Conservation (phyloP, 2,797 vertebrate species). For the Rallus crepitans region DNA sequence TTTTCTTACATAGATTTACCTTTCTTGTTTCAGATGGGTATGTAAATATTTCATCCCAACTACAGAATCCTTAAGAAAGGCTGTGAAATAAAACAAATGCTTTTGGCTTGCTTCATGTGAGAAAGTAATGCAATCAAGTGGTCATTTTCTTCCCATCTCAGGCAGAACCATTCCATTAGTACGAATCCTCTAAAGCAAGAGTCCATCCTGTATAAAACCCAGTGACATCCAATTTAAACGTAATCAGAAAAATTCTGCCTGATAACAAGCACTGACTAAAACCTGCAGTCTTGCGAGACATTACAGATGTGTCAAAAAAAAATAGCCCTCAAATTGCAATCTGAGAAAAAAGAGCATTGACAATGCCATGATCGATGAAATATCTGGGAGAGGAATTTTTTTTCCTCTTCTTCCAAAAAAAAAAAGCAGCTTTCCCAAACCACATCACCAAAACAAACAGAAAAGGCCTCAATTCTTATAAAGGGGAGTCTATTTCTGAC, state of each 20-base stretch:
- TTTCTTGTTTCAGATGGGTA: neutral
- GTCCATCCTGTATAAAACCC: neutral
- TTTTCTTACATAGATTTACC: neutral
- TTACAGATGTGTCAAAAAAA: neutral
- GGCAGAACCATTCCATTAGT: slow-evolving; percentile 13
- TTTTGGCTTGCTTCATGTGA: neutral
- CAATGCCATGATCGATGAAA: neutral
- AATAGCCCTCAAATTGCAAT: neutral
- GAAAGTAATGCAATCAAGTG: neutral
- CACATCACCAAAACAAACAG: neutral
- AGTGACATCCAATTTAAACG: neutral
- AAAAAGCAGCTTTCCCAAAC: neutral
- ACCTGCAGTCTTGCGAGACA: neutral
- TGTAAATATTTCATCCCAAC: neutral
- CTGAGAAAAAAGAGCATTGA: neutral
- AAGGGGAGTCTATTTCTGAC: neutral
- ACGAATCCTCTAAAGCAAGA: neutral
- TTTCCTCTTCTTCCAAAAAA: neutral
- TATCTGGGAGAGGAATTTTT: neutral
- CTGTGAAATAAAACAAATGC: neutral
- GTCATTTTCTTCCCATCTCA: neutral
- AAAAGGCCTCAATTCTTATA: neutral
- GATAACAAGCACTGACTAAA: neutral
- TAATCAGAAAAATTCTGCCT: neutral
- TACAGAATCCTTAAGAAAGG: neutral